phyloP scores from a whole-genome alignment of 2,797 vertebrate species.

The Thunnus albacares region DNA sequence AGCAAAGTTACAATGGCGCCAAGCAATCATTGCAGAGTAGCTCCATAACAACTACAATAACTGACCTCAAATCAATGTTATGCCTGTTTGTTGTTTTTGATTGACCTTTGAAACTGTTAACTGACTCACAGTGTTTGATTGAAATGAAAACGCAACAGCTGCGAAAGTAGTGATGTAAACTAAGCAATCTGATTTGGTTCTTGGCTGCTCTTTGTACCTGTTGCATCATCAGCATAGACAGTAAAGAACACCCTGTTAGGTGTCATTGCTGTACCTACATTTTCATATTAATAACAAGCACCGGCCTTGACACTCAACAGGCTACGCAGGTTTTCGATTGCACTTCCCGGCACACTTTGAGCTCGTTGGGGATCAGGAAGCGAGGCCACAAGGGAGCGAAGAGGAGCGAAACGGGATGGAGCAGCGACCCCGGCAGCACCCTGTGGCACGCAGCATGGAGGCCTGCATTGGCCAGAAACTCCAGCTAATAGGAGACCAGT shows the following conservation, averaged over 20 bases:
- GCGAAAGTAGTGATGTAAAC: constrained; percentile 44
- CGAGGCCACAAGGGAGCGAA: constrained; percentile 57
- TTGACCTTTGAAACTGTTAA: constrained; percentile 46
- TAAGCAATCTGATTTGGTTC: constrained; percentile 11
- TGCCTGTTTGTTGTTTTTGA: constrained; percentile 21
- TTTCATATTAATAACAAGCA: constrained; percentile 50
- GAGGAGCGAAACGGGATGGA: constrained; percentile 74
- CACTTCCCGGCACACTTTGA: constrained; percentile 84
- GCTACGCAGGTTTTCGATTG: constrained; percentile 87
- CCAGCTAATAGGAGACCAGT: constrained; percentile 89
- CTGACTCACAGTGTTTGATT: constrained; percentile 28
- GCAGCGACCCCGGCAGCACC: constrained; percentile 69
- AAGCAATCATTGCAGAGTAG: constrained; percentile 58
- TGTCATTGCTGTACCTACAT: constrained; percentile 30
- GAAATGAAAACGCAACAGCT: constrained; percentile 30
- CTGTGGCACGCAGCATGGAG: constrained; percentile 78
- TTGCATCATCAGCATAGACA: constrained; percentile 6
- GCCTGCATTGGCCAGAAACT: constrained; percentile 87
- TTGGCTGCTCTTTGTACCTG: constrained; percentile 44
- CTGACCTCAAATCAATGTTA: constrained; percentile 41
- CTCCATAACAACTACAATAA: constrained; percentile 41
- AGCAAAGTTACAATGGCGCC: constrained; percentile 57
- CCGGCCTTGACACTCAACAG: constrained; percentile 71
- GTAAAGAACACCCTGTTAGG: constrained; percentile 8
- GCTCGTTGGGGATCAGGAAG: constrained; percentile 71